Conservation (phyloP, 2,888 invertebrate genomes). For the Andrena haemorrhoa region DNA sequence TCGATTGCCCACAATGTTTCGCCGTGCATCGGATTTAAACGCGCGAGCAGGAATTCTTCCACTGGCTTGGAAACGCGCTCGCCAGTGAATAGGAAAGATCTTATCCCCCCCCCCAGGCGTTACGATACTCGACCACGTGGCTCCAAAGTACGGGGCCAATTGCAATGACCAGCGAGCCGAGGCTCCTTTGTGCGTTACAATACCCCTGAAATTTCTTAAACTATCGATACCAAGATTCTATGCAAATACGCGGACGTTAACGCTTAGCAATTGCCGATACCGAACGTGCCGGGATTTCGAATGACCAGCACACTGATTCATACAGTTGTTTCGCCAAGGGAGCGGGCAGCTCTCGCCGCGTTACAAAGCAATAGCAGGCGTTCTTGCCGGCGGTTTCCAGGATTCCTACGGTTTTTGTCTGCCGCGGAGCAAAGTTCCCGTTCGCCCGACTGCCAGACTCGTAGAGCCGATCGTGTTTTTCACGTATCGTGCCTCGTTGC, state of each 20-base stretch:
- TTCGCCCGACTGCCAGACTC: slow-evolving; percentile 3
- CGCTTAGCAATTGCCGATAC: not conserved
- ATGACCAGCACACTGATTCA: slow-evolving; percentile 5
- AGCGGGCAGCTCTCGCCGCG: slow-evolving; percentile 12
- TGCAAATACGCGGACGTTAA: too few species aligned
- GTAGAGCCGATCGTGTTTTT: slow-evolving; percentile 43
- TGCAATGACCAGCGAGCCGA: not conserved
- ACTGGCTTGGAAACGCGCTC: not conserved
- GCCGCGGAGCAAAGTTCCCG: slow-evolving; percentile 13
- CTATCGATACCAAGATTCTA: too few species aligned
- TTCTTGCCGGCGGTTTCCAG: not conserved
- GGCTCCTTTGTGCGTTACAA: too few species aligned
- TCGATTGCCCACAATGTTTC: not conserved
- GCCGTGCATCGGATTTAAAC: not conserved
- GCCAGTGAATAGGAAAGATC: not conserved
- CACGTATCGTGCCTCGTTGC: slow-evolving; percentile 28
- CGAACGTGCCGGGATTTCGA: not conserved
- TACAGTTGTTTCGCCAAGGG: slow-evolving; percentile 17
- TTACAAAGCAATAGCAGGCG: slow-evolving; percentile 5
- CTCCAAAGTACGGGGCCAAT: not conserved
- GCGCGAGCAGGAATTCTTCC: not conserved
- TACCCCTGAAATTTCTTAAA: not conserved
- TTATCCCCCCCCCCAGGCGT: not conserved
- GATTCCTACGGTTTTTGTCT: slow-evolving; percentile 31
- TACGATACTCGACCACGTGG: not conserved